These are phyloP conservation scores for Lepus americanus DNA, from an alignment of 2,113 vertebrate genomes.

Conservation along the genomic window DNA sequence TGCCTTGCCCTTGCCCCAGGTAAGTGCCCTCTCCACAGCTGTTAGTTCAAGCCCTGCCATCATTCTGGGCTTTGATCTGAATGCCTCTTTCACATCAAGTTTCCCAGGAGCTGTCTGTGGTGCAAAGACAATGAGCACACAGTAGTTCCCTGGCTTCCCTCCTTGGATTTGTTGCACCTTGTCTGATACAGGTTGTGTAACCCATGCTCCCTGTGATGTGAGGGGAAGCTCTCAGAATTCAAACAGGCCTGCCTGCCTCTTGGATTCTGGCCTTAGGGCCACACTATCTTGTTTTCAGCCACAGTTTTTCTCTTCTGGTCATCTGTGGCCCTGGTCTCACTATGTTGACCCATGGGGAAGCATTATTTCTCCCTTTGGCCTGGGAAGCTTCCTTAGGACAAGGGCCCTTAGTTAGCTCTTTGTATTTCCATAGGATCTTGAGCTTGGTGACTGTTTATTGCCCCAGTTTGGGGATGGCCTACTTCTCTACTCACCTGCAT, in stretches of 20 bases:
- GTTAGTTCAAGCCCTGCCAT: background rate
- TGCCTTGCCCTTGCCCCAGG: background rate
- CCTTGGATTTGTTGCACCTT: background rate
- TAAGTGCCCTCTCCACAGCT: background rate
- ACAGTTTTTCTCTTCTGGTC: background rate
- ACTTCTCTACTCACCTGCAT: background rate
- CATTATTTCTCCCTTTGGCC: background rate
- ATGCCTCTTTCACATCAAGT: background rate
- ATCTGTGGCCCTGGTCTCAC: background rate
- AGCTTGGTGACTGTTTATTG: background rate
- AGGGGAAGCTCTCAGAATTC: conserved; percentile 23
- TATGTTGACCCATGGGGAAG: background rate
- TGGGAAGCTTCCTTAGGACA: background rate
- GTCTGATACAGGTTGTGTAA: background rate
- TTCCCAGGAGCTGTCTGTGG: background rate
- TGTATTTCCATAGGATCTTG: background rate
- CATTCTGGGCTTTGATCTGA: background rate
- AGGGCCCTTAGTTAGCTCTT: background rate
- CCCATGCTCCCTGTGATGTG: background rate
- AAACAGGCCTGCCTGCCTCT: background rate
- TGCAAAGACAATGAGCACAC: background rate
- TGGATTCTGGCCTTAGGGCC: background rate
- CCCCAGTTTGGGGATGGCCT: background rate
- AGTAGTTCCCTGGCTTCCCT: background rate
- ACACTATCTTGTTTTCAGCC: background rate